phyloP scores from a whole-genome alignment of 2,797 vertebrate genomes.

The Chrosomus eos region DNA sequence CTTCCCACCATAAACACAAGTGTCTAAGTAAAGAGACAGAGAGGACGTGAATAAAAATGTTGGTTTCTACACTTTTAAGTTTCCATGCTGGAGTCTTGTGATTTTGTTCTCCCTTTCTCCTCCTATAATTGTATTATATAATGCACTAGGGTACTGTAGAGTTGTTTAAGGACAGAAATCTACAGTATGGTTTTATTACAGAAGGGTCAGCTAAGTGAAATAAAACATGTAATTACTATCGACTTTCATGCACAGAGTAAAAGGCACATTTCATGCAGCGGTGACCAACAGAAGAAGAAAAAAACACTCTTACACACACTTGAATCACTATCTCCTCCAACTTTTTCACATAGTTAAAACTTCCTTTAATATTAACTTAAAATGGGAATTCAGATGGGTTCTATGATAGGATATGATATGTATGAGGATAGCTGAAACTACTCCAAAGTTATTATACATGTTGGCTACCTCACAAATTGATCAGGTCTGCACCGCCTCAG shows the following conservation, averaged over 20 bases:
- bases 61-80: background rate
- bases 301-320: background rate
- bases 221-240: background rate
- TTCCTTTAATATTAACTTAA: background rate
- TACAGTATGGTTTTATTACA: background rate
- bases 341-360: background rate
- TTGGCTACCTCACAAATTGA: conserved; percentile 4
- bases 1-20: background rate
- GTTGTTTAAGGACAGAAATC: background rate
- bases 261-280: background rate
- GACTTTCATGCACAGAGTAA: background rate
- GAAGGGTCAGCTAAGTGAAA: background rate
- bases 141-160: background rate
- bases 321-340: background rate
- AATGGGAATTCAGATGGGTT: background rate
- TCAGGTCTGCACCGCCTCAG: background rate
- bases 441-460: background rate
- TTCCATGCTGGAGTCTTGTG: background rate
- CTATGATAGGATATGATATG: background rate
- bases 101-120: background rate
- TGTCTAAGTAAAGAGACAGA: conserved; percentile 1
- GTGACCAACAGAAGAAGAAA: background rate
- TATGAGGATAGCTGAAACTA: background rate
- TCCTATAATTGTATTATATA: background rate
- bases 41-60: background rate